Percentiles rank a stretch among this genome's conserved stretches.
phyloP scores from a whole-genome alignment of 2,113 vertebrate species.

The Agelaius phoeniceus region DNA sequence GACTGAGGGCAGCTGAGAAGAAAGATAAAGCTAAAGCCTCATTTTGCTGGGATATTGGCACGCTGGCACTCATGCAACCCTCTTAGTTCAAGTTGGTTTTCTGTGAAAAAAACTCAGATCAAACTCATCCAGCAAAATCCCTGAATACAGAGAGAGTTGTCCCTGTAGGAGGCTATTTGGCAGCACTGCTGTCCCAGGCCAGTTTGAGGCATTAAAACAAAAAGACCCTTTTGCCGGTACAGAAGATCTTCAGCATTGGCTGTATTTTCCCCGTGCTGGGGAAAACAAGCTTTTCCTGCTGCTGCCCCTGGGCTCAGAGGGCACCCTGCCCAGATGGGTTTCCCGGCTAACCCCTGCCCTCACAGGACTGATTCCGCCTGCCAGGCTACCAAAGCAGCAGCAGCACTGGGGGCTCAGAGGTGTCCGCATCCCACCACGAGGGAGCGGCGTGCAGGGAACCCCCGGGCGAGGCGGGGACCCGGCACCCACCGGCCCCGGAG shows the following conservation, averaged over 20 bases:
- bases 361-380: not conserved
- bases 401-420: rapidly evolving
- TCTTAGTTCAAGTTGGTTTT: not conserved
- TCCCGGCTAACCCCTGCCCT: rapidly evolving
- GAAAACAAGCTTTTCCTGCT: not conserved
- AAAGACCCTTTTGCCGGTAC: not conserved
- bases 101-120: not conserved
- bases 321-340: not conserved
- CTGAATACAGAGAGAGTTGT: not conserved
- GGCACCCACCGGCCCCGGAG: not conserved
- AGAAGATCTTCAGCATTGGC: rapidly evolving
- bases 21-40: not conserved
- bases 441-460: rapidly evolving
- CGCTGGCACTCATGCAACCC: not conserved
- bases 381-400: not conserved
- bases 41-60: not conserved
- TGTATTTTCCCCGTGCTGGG: not conserved
- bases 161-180: not conserved
- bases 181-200: not conserved
- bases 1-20: not conserved
- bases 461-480: rapidly evolving
- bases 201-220: not conserved
- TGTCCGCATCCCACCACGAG: rapidly evolving
- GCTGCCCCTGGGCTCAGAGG: not conserved
- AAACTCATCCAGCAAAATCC: not conserved